Conservation (phyloP, 2,113 vertebrate species). For the Pseudorhombus dupliciocellatus region DNA sequence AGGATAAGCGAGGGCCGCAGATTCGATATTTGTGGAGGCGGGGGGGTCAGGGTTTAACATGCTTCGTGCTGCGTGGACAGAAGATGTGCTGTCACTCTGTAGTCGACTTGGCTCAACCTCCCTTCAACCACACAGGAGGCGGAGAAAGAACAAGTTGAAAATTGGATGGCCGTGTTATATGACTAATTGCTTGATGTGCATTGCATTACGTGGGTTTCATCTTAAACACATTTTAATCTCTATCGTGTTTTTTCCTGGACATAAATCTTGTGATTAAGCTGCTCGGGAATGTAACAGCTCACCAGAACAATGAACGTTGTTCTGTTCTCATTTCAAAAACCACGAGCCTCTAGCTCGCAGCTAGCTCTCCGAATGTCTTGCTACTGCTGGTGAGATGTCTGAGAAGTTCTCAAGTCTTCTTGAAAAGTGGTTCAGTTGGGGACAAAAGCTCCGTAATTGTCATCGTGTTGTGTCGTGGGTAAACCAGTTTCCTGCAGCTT, state of each 20-base stretch:
- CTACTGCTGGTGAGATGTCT: constrained; percentile 30
- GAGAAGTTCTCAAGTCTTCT: constrained; percentile 40
- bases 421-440: constrained; percentile 53
- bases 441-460: constrained; percentile 76
- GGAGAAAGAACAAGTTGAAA: constrained; percentile 63
- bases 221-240: constrained; percentile 43
- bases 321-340: constrained; percentile 21
- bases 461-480: constrained; percentile 68
- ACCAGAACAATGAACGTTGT: constrained; percentile 4
- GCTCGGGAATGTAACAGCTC: neutral
- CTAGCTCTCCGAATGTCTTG: constrained; percentile 6
- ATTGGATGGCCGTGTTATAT: constrained; percentile 65
- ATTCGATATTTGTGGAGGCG: constrained; percentile 80
- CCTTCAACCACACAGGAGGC: constrained; percentile 73
- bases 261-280: constrained; percentile 4
- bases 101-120: constrained; percentile 70
- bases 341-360: constrained; percentile 15
- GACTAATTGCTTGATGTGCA: constrained; percentile 68
- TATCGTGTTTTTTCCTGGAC: neutral
- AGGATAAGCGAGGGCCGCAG: constrained; percentile 74
- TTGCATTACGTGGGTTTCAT: constrained; percentile 53
- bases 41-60: constrained; percentile 70
- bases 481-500: constrained; percentile 74
- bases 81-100: constrained; percentile 76
- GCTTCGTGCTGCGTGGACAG: constrained; percentile 75